phyloP scores from a whole-genome alignment of 2,888 invertebrate species.

The Pterostichus niger region DNA sequence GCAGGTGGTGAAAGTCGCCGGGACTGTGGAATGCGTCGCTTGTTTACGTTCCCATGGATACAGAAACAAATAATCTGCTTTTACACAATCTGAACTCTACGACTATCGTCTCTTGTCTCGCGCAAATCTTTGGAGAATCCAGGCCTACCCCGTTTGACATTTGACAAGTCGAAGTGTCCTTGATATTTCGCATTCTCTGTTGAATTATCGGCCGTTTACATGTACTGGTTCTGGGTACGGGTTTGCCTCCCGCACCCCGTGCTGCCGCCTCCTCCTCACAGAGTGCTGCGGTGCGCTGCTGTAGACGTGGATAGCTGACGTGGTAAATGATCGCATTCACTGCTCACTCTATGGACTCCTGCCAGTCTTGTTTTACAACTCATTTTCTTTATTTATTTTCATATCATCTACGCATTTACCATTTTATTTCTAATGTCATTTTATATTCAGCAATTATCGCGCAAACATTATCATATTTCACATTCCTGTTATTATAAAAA shows the following conservation, averaged over 20 bases:
- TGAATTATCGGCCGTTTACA: slow-evolving; percentile 61
- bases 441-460: background rate
- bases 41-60: slow-evolving; percentile 64
- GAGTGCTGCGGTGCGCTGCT: background rate
- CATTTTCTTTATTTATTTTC: background rate
- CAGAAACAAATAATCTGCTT: slow-evolving; percentile 52
- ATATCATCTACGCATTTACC: background rate
- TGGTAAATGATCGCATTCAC: slow-evolving; percentile 52
- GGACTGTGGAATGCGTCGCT: slow-evolving; percentile 55
- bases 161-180: slow-evolving; percentile 61
- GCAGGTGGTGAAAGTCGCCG: slow-evolving; percentile 57
- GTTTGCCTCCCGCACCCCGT: slow-evolving; percentile 33
- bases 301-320: slow-evolving; percentile 49
- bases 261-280: slow-evolving; percentile 1
- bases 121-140: too few species aligned
- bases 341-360: background rate
- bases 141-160: slow-evolving; percentile 46
- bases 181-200: slow-evolving; percentile 62
- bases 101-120: too few species aligned
- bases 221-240: slow-evolving; percentile 52
- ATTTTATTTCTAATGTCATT: too few species aligned
- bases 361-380: background rate
- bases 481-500: background rate
- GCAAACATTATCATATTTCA: background rate
- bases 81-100: slow-evolving; percentile 27